These are phyloP conservation scores for Sylvia atricapilla DNA, from an alignment of 2,113 vertebrate species.

Conservation along the genomic window DNA sequence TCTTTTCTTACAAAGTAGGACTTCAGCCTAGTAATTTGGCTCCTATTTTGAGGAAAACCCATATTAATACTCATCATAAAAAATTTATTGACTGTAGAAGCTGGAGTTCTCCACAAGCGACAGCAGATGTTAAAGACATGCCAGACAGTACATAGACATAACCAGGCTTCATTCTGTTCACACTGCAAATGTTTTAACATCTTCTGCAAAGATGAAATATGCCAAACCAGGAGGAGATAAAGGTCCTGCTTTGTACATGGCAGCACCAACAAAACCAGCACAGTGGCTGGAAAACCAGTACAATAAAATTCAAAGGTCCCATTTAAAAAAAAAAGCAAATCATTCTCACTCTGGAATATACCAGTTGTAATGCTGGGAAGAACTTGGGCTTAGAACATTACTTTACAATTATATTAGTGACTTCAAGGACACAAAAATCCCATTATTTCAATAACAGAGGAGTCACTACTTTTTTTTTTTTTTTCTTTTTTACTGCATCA, in stretches of 20 bases:
- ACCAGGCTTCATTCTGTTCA: not conserved
- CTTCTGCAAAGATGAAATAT: not conserved
- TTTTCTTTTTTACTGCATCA: not conserved
- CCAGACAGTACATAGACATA: not conserved
- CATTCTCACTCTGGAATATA: not conserved
- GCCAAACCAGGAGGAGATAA: not conserved
- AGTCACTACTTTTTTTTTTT: not conserved
- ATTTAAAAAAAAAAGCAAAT: not conserved
- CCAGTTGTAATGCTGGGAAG: not conserved
- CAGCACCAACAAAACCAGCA: not conserved
- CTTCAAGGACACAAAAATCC: not conserved
- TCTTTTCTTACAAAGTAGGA: not conserved
- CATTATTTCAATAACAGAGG: not conserved
- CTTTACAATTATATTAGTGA: not conserved
- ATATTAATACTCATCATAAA: not conserved
- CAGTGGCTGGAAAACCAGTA: not conserved
- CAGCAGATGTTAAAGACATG: constrained; percentile 28
- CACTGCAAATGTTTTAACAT: not conserved
- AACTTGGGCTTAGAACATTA: not conserved
- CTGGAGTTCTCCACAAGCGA: not conserved
- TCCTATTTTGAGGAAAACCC: not conserved
- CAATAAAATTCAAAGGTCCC: not conserved
- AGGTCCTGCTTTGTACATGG: not conserved
- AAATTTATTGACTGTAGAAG: constrained; percentile 5
- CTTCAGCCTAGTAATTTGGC: not conserved